A percentile compares a stretch with the other conserved stretches of the same genome.
Conservation (phyloP, 2,797 vertebrate species). For the Tokudaia tokunoshimensis region DNA sequence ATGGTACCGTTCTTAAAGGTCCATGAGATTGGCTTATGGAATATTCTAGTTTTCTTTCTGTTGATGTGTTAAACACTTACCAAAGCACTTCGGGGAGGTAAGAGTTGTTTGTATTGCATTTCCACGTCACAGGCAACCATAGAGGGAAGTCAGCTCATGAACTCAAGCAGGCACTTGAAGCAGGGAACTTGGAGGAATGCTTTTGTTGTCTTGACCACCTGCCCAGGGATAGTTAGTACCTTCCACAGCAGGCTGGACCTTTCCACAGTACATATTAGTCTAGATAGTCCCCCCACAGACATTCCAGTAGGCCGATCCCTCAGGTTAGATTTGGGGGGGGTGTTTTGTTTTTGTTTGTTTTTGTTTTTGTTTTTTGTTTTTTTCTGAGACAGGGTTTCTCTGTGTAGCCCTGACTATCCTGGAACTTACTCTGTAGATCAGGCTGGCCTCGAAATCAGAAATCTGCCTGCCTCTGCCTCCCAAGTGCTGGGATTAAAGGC, state of each 20-base stretch:
- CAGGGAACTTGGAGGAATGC: background rate
- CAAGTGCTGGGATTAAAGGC: no score
- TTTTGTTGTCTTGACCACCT: background rate
- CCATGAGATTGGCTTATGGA: background rate
- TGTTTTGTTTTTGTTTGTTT: no score
- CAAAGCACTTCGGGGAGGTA: background rate
- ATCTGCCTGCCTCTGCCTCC: no score
- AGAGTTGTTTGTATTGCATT: background rate
- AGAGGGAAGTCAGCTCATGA: background rate
- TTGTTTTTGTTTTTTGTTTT: no score
- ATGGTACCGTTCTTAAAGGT: background rate
- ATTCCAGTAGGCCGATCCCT: background rate
- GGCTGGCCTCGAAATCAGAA: no score
- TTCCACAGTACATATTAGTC: background rate
- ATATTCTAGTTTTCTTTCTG: background rate
- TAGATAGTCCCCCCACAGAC: background rate
- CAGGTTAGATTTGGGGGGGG: no score
- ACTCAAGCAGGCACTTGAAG: background rate
- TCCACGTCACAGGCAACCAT: background rate
- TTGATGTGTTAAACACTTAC: background rate
- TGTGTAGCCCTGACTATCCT: no score
- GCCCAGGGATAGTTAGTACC: background rate
- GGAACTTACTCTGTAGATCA: no score
- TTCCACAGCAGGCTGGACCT: background rate
- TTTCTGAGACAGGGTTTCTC: no score